Evolutionary conservation across 1,140 invertebrate species (phyloP), one percentile per base, ranked within the genome.

Genomic region (Gonatopus flavifemur): DNA sequence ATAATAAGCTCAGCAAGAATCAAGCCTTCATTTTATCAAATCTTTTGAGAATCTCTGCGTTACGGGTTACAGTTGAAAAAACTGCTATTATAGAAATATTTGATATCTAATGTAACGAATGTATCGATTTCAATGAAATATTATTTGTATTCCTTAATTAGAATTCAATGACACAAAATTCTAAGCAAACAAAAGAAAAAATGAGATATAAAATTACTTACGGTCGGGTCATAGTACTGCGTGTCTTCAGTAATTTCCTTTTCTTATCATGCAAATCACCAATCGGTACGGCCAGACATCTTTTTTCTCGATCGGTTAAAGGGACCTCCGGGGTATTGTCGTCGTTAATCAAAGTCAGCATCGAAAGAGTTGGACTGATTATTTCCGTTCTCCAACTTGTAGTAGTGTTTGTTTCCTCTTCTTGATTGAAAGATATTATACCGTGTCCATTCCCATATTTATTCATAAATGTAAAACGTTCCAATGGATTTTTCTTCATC

Each of bases 231-330:
- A 64, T 50, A 0, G 63, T 59, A 52, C 67, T 76, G 13, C 68
- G 66, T 5, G 67, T 71, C 35, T 68, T 64, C 7, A 70, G 30
- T 1, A 77, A 43, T 47, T 74, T 78, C 9, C 71, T 48, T 44
- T 78, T 78, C 35, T 73, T 74, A 31, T 77, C 72, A 15, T 58
- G 57, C 13, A 69, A 37, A 50, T 78, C 70, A 10, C 66, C 70
- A 19, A 78, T 78, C 28, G 76, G 74, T 22, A 78, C 76, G 7
- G 72, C 67, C 20, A 78, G 55, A 32, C 76, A 77, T 49, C 72
- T 55, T 37, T 77, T 77, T 35, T 78, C 76, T 2, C 74, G 62
- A 55, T 78, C 74, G n/a, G 70, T 77, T 7, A 77, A 48, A 4
- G 63, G 66, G 3, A 59, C 30, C 28, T 66, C 61, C 15, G 49